Evolutionary conservation across 2,797 vertebrate genomes (phyloP).

Genomic region (Clarias fuscus): DNA sequence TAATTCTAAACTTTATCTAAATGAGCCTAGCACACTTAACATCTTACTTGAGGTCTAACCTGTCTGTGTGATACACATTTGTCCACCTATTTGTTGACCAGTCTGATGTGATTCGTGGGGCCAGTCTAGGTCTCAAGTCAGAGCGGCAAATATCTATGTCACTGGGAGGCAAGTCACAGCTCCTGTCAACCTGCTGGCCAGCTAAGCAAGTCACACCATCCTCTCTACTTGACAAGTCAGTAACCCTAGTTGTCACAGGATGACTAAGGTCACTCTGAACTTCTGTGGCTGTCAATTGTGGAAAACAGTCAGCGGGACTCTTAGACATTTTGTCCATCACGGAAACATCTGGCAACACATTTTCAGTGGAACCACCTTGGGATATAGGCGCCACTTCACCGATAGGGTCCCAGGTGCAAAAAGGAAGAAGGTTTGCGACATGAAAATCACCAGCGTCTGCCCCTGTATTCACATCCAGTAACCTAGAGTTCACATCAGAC

Average conservation of each 20-base stretch:
- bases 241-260: no score
- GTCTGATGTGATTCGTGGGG: background rate
- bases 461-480: background rate
- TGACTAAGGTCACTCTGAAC: no score
- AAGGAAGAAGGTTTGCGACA: background rate
- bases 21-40: no score
- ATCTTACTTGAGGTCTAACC: background rate
- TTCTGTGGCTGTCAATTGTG: no score
- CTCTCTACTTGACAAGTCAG: no score
- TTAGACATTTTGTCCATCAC: no score
- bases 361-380: background rate
- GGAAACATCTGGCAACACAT: background rate
- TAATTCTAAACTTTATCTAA: no score
- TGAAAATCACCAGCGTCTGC: background rate
- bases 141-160: background rate
- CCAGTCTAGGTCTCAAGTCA: background rate
- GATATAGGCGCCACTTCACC: background rate
- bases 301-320: no score
- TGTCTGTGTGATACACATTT: background rate
- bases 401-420: background rate
- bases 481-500: background rate
- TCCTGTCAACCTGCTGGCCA: background rate
- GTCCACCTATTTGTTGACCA: background rate
- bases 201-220: background rate
- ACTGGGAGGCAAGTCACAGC: background rate